A percentile compares a stretch with the other conserved stretches of the same genome.
Conservation (phyloP, 2,888 invertebrate genomes). For the Emmelina monodactyla region DNA sequence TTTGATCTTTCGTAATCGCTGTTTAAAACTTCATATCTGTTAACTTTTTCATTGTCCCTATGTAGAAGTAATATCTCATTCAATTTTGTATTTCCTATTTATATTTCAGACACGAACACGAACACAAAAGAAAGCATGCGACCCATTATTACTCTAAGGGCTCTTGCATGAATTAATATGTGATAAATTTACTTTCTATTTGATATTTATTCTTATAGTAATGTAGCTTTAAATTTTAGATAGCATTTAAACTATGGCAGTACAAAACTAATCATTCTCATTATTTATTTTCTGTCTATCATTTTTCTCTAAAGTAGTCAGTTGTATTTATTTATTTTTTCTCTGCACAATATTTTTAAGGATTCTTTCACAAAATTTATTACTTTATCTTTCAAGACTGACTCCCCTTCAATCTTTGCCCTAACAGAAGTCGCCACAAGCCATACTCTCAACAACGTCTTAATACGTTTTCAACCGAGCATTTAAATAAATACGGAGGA, state of each 20-base stretch:
- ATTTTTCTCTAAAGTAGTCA: not conserved
- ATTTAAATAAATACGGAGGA: constrained; percentile 56
- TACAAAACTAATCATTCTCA: too few relatives aligned
- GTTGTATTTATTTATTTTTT: not conserved
- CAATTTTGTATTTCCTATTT: too few relatives aligned
- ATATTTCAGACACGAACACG: constrained; percentile 51
- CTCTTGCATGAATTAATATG: constrained; percentile 8
- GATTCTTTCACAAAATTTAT: constrained; percentile 1
- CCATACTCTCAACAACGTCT: constrained; percentile 63
- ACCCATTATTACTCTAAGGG: constrained; percentile 42
- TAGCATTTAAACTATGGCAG: constrained; percentile 4
- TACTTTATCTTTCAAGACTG: constrained; percentile 19
- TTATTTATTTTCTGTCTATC: not conserved
- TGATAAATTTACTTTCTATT: not conserved
- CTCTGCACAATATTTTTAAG: not conserved
- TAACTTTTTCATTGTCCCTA: too few relatives aligned
- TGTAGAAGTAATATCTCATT: too few relatives aligned
- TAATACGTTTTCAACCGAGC: constrained; percentile 61
- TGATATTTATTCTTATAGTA: not conserved
- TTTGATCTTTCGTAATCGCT: too few relatives aligned
- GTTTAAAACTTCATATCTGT: too few relatives aligned
- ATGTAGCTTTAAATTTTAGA: not conserved
- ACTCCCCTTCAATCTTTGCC: constrained; percentile 41
- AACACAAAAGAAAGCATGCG: constrained; percentile 48
- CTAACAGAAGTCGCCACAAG: constrained; percentile 61